phyloP scores from a whole-genome alignment of 2,113 vertebrate species.

The Mionectes macconnelli region DNA sequence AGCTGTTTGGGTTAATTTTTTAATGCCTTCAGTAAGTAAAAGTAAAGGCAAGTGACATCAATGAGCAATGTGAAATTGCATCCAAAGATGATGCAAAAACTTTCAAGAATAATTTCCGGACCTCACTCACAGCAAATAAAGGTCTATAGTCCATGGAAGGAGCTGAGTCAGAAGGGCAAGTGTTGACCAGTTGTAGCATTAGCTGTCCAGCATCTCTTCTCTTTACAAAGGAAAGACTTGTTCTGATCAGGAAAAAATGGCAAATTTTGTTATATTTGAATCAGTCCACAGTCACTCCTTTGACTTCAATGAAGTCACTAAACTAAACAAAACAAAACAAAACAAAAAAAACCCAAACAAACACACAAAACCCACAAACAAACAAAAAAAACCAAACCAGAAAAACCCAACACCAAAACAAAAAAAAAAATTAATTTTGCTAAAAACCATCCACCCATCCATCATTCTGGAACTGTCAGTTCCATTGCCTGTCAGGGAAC shows the following conservation, averaged over 20 bases:
- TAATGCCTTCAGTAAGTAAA: slow-evolving; percentile 38
- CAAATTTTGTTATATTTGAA: background rate
- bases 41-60: slow-evolving; percentile 1
- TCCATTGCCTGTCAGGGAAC: background rate
- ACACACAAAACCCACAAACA: too few relatives aligned
- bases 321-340: background rate
- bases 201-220: background rate
- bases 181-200: background rate
- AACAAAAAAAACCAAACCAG: too few relatives aligned
- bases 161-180: background rate
- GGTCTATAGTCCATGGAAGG: background rate
- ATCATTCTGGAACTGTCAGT: background rate
- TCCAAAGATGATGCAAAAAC: background rate
- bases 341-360: background rate
- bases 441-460: background rate
- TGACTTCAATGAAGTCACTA: background rate
- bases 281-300: background rate
- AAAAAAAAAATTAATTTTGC: background rate
- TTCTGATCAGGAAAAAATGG: background rate
- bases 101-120: background rate
- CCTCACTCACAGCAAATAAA: background rate
- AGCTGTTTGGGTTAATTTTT: slow-evolving; percentile 18
- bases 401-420: too few relatives aligned
- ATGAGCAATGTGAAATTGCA: background rate
- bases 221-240: background rate